phyloP scores from a whole-genome alignment of 2,888 invertebrate genomes.

The Chelonus formosanus region DNA sequence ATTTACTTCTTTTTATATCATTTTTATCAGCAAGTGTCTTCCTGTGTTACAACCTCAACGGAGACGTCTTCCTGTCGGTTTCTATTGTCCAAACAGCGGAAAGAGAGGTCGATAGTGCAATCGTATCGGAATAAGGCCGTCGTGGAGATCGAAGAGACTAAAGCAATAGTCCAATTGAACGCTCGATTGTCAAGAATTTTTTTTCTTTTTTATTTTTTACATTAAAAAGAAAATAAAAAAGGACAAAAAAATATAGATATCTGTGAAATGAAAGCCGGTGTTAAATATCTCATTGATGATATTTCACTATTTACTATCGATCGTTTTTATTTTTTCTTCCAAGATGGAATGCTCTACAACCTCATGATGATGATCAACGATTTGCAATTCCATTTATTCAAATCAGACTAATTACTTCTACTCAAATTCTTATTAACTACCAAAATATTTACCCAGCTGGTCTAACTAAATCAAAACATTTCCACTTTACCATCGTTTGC shows the following conservation, averaged over 20 bases:
- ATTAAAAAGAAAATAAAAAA: slow-evolving; percentile 45
- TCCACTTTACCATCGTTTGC: no score
- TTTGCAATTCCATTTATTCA: neutral
- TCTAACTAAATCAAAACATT: no score
- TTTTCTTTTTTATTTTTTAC: slow-evolving; percentile 43
- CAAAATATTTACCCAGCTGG: no score
- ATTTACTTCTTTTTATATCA: slow-evolving; percentile 2
- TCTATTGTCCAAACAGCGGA: slow-evolving; percentile 27
- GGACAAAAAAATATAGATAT: neutral
- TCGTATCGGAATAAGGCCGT: slow-evolving; percentile 38
- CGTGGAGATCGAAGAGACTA: slow-evolving; percentile 22
- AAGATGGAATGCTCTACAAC: no score
- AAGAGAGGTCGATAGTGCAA: slow-evolving; percentile 32
- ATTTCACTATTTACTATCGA: no score
- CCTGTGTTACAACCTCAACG: slow-evolving; percentile 11
- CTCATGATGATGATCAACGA: neutral
- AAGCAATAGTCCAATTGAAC: slow-evolving; percentile 41
- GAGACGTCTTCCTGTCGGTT: slow-evolving; percentile 27
- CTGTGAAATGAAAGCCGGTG: neutral
- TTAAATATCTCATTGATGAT: no score
- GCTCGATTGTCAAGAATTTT: slow-evolving; percentile 28
- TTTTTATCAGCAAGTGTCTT: slow-evolving; percentile 17
- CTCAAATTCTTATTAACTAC: no score
- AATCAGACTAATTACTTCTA: no score
- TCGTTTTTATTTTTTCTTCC: no score